A percentile compares a stretch with the other conserved stretches of the same genome.
Evolutionary conservation across 2,888 invertebrate species (phyloP).

Genomic region (Teleogryllus oceanicus): DNA sequence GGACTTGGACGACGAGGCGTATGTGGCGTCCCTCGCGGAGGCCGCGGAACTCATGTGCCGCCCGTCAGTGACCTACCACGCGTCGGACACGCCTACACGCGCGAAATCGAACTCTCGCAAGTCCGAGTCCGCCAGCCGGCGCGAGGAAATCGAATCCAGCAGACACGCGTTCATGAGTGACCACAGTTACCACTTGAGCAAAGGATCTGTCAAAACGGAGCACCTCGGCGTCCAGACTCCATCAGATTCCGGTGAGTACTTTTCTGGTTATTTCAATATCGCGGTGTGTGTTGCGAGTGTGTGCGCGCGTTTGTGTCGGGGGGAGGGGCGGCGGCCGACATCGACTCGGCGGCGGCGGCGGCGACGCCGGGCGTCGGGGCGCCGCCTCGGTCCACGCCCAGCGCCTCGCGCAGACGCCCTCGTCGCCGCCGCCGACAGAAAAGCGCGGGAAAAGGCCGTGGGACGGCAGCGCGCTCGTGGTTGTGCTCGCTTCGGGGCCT

Average conservation of each 20-base stretch:
- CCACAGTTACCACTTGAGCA: conserved; percentile 65
- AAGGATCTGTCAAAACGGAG: conserved; percentile 54
- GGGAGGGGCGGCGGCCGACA: conserved; percentile 20
- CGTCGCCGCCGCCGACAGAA: conserved; percentile 44
- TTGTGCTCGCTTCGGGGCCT: conserved; percentile 47
- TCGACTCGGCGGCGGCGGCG: background rate
- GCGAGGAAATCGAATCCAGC: background rate
- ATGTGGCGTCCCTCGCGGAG: conserved; percentile 38
- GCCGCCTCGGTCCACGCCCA: conserved; percentile 22
- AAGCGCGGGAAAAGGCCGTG: conserved; percentile 38
- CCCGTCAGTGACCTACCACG: conserved; percentile 29
- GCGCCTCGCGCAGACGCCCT: conserved; percentile 51
- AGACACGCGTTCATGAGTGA: conserved; percentile 39
- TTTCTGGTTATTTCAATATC: background rate
- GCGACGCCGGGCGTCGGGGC: background rate
- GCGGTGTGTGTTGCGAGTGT: background rate
- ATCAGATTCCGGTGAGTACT: conserved; percentile 79
- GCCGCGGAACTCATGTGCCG: conserved; percentile 40
- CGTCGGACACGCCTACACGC: background rate
- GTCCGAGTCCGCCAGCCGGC: background rate
- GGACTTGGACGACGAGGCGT: conserved; percentile 37
- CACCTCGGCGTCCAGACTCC: conserved; percentile 79
- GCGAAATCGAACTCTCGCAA: conserved; percentile 11
- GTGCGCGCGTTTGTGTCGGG: background rate
- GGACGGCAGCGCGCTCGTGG: conserved; percentile 41